Percentiles rank a stretch among this genome's conserved stretches.
Conservation (phyloP, 2,113 vertebrate genomes). For the Ptilonorhynchus violaceus region DNA sequence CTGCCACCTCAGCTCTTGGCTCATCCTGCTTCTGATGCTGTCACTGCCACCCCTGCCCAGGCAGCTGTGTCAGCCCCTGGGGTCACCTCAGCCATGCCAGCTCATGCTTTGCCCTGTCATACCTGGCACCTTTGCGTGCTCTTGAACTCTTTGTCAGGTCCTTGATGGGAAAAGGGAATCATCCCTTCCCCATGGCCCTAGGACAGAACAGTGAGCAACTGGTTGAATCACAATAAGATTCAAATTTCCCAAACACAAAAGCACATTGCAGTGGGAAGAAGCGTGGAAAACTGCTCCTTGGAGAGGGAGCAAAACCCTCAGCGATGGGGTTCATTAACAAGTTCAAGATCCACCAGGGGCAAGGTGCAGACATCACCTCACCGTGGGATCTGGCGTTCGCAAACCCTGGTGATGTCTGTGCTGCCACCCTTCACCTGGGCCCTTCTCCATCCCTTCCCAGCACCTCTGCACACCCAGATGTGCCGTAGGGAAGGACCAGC, state of each 20-base stretch:
- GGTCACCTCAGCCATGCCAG: neutral
- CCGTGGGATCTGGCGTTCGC: rapidly evolving
- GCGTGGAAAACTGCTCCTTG: neutral
- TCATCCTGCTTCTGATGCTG: neutral
- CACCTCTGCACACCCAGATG: neutral
- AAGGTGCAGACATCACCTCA: neutral
- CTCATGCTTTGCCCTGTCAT: neutral
- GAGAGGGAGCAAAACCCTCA: neutral
- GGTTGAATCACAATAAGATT: neutral
- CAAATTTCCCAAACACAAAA: neutral
- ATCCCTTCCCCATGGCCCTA: neutral
- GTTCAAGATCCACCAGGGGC: neutral
- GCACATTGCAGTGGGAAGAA: neutral
- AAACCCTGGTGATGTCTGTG: rapidly evolving
- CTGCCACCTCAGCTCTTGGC: neutral
- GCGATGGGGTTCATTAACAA: rapidly evolving
- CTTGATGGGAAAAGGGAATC: neutral
- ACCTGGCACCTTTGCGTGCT: neutral
- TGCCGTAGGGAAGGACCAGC: neutral
- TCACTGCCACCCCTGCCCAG: neutral
- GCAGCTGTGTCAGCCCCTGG: neutral
- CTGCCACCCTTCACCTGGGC: neutral
- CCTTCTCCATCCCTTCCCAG: neutral
- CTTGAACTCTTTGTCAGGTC: neutral
- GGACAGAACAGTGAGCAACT: neutral